Conservation (phyloP, 2,888 invertebrate genomes). For the Euphydryas editha region DNA sequence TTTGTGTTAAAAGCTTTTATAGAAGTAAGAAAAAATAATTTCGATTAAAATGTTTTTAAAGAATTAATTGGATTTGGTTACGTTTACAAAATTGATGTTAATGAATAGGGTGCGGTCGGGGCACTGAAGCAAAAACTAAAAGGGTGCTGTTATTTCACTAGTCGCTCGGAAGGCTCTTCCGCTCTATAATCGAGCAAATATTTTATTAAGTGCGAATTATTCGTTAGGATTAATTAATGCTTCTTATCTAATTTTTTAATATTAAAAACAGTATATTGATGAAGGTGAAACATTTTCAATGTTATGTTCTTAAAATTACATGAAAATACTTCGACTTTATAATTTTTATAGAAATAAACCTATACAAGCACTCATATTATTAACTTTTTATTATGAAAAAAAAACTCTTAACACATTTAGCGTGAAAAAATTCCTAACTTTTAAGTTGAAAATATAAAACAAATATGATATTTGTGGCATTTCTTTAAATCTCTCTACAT, state of each 20-base stretch:
- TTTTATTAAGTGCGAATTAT: constrained; percentile 27
- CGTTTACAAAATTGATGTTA: constrained; percentile 26
- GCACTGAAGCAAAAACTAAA: constrained; percentile 20
- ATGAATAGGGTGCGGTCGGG: constrained; percentile 29
- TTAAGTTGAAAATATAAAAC: background rate
- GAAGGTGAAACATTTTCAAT: background rate
- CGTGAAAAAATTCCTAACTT: background rate
- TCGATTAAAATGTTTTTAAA: background rate
- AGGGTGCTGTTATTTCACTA: constrained; percentile 36
- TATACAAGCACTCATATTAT: too few species aligned
- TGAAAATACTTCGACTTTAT: too few species aligned
- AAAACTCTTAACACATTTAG: background rate
- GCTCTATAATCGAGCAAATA: constrained; percentile 36
- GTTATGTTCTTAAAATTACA: too few species aligned
- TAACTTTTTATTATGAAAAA: too few species aligned
- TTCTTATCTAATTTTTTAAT: background rate
- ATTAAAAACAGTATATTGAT: background rate
- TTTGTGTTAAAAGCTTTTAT: constrained; percentile 6
- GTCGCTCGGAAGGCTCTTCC: constrained; percentile 31
- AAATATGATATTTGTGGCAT: background rate
- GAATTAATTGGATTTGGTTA: constrained; percentile 15
- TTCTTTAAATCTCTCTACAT: background rate
- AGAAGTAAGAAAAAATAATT: background rate
- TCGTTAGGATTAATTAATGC: constrained; percentile 26
- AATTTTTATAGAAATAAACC: too few species aligned